Base-by-base conservation (phyloP, 2,888 invertebrate species). In the Eupithecia dodoneata region DNA sequence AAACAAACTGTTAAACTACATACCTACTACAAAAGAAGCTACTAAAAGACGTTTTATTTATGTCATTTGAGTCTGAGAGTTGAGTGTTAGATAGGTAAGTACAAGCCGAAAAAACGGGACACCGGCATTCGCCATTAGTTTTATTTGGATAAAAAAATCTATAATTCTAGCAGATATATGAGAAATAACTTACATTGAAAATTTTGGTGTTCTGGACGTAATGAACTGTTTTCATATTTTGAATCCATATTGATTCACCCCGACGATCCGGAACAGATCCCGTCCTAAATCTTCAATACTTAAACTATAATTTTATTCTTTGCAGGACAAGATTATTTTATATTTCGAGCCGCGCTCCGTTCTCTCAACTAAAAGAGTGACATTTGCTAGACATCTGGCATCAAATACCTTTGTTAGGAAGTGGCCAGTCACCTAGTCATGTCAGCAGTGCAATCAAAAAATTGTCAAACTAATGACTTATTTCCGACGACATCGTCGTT, bases 391-490 rank as follows among this genome's bases (percentile, higher is more conserved):
- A 41, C 59, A 59, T 44, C 45, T 69, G 9, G 45, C 67, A 45
- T n/a, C 67, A 45, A 91, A 91, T 44, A 44, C n/a, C n/a, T 44
- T 44, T 69, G 87, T 91, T 92, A 90, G 90, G 88, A 89, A 92
- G 87, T 87, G 88, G 92, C 92, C 92, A 92, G 92, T 91, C 89
- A 87, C 88, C 89, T 91, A 91, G 90, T 90, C 88, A 93, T 90
- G 91, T 87, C 88, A 89, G 86, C 88, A 88, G 88, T 89, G 87
- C 86, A 91, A 91, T 89, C 89, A 87, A 87, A 95, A 94, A 94
- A 93, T 94, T 92, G 91, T 96, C 87, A 95, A 90, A 88, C 90
- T 87, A 88, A 89, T 93, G 91, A 89, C 82, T 86, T 84, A 85
- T 88, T 89, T 89, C 88, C 87, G 87, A 91, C 83, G 91, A 67